Evolutionary conservation across 1,140 invertebrate species (phyloP).

Genomic region (Heliconius himera): DNA sequence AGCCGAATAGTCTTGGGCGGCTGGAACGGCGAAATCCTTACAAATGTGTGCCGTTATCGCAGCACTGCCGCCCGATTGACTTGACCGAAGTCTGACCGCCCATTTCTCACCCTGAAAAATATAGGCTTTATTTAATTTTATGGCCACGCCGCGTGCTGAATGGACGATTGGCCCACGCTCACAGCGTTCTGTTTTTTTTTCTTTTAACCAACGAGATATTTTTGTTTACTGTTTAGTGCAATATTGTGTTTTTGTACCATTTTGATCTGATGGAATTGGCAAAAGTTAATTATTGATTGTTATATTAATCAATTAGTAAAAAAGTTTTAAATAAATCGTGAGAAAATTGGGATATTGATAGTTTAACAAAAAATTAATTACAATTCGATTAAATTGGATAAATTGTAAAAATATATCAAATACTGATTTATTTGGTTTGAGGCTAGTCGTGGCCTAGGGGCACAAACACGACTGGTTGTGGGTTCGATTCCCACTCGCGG

Average conservation of each 20-base stretch:
- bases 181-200: conserved; percentile 37
- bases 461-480: too few species aligned
- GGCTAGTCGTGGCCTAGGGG: too few species aligned
- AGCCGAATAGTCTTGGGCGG: conserved; percentile 63
- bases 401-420: conserved; percentile 19
- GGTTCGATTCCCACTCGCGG: too few species aligned
- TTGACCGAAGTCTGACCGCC: conserved; percentile 53
- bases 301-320: not conserved
- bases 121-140: conserved; percentile 81
- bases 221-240: conserved; percentile 19
- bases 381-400: not conserved
- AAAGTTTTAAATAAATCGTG: not conserved
- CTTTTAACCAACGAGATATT: not conserved
- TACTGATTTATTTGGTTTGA: conserved; percentile 28
- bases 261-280: not conserved
- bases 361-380: not conserved
- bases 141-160: conserved; percentile 75
- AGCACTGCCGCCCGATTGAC: conserved; percentile 73
- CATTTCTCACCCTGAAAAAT: conserved; percentile 80
- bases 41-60: conserved; percentile 77
- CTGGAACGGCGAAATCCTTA: conserved; percentile 75
- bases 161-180: conserved; percentile 62
- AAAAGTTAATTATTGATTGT: not conserved
- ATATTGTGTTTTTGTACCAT: not conserved
- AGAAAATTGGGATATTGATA: not conserved